Evolutionary conservation across 2,888 invertebrate species (phyloP), one percentile per base, ranked within the genome.

Genomic region (Drosophila falleni): DNA sequence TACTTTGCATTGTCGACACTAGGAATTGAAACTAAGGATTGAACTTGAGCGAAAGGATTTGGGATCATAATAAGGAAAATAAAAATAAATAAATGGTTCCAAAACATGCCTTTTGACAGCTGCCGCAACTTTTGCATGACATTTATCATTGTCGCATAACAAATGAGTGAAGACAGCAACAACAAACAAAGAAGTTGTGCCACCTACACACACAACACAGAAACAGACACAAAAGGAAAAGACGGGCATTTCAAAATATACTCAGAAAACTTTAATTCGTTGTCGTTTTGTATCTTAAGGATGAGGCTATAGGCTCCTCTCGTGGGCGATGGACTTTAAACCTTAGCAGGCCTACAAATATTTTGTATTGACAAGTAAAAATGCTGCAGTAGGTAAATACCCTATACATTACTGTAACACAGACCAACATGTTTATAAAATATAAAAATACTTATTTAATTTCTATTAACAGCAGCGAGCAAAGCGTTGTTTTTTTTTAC

Each of bases 71-170:
- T 29, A 78, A 74, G 74, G 59, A 71, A 78, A 85, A 75, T 58
- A 82, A 79, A 81, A 69, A 69, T 31, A 9, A 9, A 31, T 10
- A 31, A 5, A 29, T 5, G 59, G 62, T 63, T 53, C 76, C 76
- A 73, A 70, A 82, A 80, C 84, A 88, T 83, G 80, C 78, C 74
- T 78, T 87, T 86, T 90, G 90, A 87, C 90, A 90, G 89, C 81
- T 88, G 82, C 87, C 86, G 85, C 89, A 86, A 89, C 82, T 87
- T 88, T 86, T 80, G 81, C 82, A 81, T 90, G 89, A 83, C 90
- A 91, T 91, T 90, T 83, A 90, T 91, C 90, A 89, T 78, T 88
- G 91, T 90, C 91, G 87, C 74, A 89, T 80, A 81, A 81, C 83
- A 85, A 90, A 86, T 90, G 88, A 91, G 77, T 73, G 76, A 74